phyloP scores from a whole-genome alignment of 1,140 invertebrate species.

The Hesperophylax magnus region DNA sequence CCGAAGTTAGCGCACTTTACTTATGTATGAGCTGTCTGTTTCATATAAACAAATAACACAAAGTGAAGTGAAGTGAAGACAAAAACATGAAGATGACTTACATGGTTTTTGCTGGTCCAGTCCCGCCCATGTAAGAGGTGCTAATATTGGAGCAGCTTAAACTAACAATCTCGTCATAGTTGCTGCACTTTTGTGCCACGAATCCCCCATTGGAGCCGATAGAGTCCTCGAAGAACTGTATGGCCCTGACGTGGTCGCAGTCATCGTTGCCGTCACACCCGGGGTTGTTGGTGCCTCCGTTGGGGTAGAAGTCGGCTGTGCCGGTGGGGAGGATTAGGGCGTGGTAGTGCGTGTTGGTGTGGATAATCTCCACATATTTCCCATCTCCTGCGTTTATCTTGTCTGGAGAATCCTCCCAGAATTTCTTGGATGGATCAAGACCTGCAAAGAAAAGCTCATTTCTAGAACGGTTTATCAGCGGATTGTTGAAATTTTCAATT shows the following conservation, averaged over 20 bases:
- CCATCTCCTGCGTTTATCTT: slow-evolving; percentile 75
- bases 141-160: slow-evolving; percentile 40
- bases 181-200: slow-evolving; percentile 39
- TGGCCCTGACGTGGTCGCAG: slow-evolving; percentile 45
- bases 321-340: slow-evolving; percentile 73
- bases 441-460: slow-evolving; percentile 5
- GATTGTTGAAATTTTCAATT: too few species aligned
- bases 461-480: background rate
- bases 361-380: slow-evolving; percentile 78
- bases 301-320: slow-evolving; percentile 80
- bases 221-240: slow-evolving; percentile 45
- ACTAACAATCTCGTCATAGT: slow-evolving; percentile 45
- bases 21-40: too few species aligned
- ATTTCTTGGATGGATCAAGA: slow-evolving; percentile 39
- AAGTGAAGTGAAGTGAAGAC: background rate
- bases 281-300: slow-evolving; percentile 74
- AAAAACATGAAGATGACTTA: too few species aligned
- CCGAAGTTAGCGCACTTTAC: too few species aligned
- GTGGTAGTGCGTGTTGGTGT: slow-evolving; percentile 75
- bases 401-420: slow-evolving; percentile 55
- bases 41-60: background rate
- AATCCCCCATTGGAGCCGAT: slow-evolving; percentile 41
- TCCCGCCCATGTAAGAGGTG: slow-evolving; percentile 45
- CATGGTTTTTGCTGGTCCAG: slow-evolving; percentile 40
- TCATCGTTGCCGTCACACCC: slow-evolving; percentile 67